phyloP scores from a whole-genome alignment of 2,888 invertebrate genomes.

The Trachelus tabidus region DNA sequence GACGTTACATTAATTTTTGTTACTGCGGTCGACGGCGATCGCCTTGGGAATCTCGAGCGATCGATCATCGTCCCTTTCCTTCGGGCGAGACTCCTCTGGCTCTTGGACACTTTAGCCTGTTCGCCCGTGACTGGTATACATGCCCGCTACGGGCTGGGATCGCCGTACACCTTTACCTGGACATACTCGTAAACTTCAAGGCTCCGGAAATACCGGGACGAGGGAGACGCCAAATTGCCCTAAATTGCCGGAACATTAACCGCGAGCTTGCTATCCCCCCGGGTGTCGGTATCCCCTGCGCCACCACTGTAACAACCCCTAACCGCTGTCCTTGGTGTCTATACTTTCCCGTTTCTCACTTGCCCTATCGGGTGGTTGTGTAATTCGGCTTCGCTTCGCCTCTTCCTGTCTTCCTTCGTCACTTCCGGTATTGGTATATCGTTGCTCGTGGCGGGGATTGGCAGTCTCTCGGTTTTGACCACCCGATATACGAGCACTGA shows the following conservation, averaged over 20 bases:
- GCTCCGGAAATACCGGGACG: slow-evolving; percentile 31
- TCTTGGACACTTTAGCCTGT: not conserved
- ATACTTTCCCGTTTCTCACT: not conserved
- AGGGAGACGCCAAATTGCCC: slow-evolving; percentile 39
- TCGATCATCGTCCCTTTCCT: slow-evolving; percentile 12
- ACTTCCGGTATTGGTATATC: not conserved
- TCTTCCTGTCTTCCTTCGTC: not conserved
- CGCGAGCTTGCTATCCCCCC: slow-evolving; percentile 24
- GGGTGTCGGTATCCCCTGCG: slow-evolving; percentile 18
- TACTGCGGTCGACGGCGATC: not conserved
- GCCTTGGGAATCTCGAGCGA: slow-evolving; percentile 16
- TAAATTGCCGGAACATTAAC: slow-evolving; percentile 46
- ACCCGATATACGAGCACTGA: not conserved
- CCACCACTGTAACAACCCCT: slow-evolving; percentile 6
- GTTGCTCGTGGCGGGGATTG: not conserved
- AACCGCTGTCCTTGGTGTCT: slow-evolving; percentile 12
- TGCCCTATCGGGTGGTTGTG: not conserved
- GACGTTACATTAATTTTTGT: not conserved
- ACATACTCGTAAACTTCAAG: slow-evolving; percentile 42
- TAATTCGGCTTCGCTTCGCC: not conserved
- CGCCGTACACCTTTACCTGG: not conserved
- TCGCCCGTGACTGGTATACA: not conserved
- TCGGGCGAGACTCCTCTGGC: slow-evolving; percentile 13
- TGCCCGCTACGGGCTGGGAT: not conserved
- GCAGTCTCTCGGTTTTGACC: not conserved